Evolutionary conservation across 2,113 vertebrate genomes (phyloP).

Genomic region (Nipponia nippon): DNA sequence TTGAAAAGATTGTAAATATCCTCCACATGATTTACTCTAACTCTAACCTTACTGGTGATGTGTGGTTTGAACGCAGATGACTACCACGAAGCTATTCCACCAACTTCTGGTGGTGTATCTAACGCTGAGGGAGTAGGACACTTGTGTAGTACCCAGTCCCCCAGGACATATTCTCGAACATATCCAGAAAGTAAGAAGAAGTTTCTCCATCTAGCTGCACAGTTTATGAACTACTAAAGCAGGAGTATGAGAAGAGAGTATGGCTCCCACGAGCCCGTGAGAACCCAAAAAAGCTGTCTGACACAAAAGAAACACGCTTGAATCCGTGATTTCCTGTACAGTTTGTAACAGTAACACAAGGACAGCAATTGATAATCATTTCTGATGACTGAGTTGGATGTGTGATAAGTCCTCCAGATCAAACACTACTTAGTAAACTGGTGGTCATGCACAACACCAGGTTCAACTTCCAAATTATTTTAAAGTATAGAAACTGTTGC

Average conservation of each 20-base stretch:
- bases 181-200: neutral
- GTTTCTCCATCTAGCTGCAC: neutral
- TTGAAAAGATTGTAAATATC: neutral
- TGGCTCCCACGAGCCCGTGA: neutral
- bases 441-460: neutral
- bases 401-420: neutral
- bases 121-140: neutral
- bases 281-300: neutral
- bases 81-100: neutral
- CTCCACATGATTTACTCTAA: neutral
- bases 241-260: neutral
- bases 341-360: neutral
- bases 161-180: neutral
- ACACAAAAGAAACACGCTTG: neutral
- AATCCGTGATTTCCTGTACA: neutral
- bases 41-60: neutral
- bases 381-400: neutral
- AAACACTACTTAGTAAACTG: neutral
- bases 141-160: neutral
- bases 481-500: neutral
- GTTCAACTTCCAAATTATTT: neutral
- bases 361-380: neutral
- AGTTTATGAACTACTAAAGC: neutral
- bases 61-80: neutral
- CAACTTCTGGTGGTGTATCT: neutral